These are phyloP conservation scores for Neofelis nebulosa DNA, from an alignment of 2,113 vertebrate species.

Conservation along the genomic window DNA sequence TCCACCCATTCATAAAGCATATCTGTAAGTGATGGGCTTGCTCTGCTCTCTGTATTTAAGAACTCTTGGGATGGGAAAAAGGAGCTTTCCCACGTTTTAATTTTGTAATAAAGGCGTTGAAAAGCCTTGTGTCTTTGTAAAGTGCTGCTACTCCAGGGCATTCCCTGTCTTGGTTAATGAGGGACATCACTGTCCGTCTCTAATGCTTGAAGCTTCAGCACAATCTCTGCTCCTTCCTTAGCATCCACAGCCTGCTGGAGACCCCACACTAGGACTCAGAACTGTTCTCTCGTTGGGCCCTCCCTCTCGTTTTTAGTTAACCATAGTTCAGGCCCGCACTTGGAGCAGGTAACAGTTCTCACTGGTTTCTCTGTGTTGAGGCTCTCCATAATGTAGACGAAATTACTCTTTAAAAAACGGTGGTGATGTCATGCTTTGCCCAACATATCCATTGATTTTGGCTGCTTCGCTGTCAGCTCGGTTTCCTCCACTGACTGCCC, in stretches of 20 bases:
- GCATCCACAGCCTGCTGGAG: neutral
- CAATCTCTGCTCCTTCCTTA: neutral
- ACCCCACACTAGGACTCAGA: neutral
- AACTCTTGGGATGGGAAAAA: neutral
- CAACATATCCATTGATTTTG: accelerated
- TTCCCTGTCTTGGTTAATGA: neutral
- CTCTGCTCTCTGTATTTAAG: neutral
- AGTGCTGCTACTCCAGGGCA: neutral
- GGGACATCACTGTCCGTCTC: accelerated
- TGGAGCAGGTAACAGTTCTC: neutral
- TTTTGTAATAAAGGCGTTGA: neutral
- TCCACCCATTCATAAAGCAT: neutral
- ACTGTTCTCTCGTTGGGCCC: neutral
- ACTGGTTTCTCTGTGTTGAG: neutral
- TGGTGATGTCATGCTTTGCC: neutral
- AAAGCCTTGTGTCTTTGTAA: neutral
- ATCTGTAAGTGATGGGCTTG: too few relatives aligned
- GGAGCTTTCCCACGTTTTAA: neutral
- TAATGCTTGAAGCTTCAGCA: neutral
- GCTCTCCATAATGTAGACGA: neutral
- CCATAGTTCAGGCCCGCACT: neutral
- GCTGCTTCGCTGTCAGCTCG: accelerated
- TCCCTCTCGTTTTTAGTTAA: neutral
- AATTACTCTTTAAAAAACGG: neutral
- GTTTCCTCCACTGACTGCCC: neutral